Base-by-base conservation (phyloP, 2,797 vertebrate species). In the Ctenopoma multispine region DNA sequence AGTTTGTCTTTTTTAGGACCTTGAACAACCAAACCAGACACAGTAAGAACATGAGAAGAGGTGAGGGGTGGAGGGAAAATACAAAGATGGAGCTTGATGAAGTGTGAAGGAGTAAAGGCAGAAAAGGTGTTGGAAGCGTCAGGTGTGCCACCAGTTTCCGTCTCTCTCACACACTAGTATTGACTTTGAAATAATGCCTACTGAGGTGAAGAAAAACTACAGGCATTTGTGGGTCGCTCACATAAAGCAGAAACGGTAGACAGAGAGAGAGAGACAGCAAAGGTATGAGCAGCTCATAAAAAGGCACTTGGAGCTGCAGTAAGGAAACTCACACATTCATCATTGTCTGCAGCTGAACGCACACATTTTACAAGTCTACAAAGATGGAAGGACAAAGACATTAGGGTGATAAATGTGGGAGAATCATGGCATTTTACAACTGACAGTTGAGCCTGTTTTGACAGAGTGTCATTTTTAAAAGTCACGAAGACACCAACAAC, bases 221-320 rank as follows among this genome's bases (percentile, higher is more conserved):
- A n/a, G 63, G 65, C 48, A 56, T 44, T 15, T 23, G 69, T 14
- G n/a, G 59, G 43, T 24, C 55, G 59, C 66, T 69, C 81, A 85
- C 24, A 60, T 51, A 58, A 82, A 82, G 66, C 84, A 83, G 76
- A 72, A 20, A 43, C 38, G n/a, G 29, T n/a, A 11, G 8, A 50
- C 20, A 36, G 59, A 34, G 54, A 50, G 40, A 72, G 31, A 48
- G 48, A 71, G 40, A 71, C 51, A 34, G 77, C 34, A 36, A 58
- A 75, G 61, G 65, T 62, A 83, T 84, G 81, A 84, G 34, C 75
- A 68, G 74, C 70, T 76, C 79, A 77, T 85, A 80, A 85, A 85
- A 85, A 81, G 68, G 63, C 78, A 86, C 81, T 84, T 61, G 72
- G 24, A 59, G 61, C 61, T 13, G 67, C 38, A 65, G 59, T 68